Base-by-base conservation (phyloP, 2,888 invertebrate genomes). In the Diogma glabrata region DNA sequence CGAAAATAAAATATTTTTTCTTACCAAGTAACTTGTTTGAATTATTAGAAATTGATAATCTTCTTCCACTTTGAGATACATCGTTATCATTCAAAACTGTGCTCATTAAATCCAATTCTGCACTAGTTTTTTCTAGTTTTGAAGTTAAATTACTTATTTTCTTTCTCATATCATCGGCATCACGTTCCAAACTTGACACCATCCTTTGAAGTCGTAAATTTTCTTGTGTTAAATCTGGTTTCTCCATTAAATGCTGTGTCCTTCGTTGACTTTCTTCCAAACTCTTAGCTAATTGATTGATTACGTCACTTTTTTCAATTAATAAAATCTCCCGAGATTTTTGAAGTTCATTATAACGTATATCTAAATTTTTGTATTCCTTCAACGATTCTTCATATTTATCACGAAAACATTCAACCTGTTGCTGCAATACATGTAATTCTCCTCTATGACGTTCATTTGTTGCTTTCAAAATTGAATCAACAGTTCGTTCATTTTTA, bases 291-390 rank as follows among this genome's bases (percentile, higher is more conserved):
- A 83, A 58, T 43, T 76, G 72, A 63, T 81, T 81, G 53, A 82
- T 79, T 14, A 76, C 77, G 1, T 74, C 72, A 0, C 76, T 75
- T 55, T 81, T 82, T 38, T 82, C 81, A 46, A 78, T 71, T 40
- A 82, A 60, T 55, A 81, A 67, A 4, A 72, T 67, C 59, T 82
- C 81, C 49, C 80, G 77, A 16, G 75, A 76, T 55, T 74, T 68
- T 47, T 81, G 77, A 3, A 76, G 65, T 24, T 81, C 77, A 58
- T 70, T 70, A 57, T 76, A 78, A 10, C 71, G 73, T 30, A 71
- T 67, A 55, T 75, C 75, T 54, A 78, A 62, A n/a, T 65, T 64
- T 54, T 75, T 75, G 46, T 76, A 65, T 60, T 79, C 78, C 45
- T 70, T 72, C 47, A 76, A 72, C 67, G 64, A 66, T 23, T 64